A percentile compares a stretch with the other conserved stretches of the same genome.
phyloP scores from a whole-genome alignment of 2,888 invertebrate genomes.

The Athalia cordata region DNA sequence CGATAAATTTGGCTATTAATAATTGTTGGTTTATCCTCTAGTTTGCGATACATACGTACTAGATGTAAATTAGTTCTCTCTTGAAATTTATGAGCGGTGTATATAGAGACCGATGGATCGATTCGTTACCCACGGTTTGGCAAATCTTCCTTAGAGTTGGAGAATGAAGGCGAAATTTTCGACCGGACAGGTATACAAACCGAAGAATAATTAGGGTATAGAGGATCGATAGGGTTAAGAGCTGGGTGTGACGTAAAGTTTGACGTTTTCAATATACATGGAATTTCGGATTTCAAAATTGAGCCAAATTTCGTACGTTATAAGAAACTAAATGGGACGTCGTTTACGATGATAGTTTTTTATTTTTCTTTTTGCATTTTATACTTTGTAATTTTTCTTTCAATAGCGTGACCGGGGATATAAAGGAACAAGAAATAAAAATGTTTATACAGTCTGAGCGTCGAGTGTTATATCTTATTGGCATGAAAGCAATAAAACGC shows the following conservation, averaged over 20 bases:
- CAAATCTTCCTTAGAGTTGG: not conserved
- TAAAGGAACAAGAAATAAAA: constrained; percentile 40
- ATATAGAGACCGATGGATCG: constrained; percentile 12
- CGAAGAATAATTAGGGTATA: constrained; percentile 4
- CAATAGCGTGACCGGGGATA: constrained; percentile 36
- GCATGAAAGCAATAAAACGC: constrained; percentile 33
- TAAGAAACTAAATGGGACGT: constrained; percentile 22
- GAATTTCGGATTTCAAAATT: constrained; percentile 8
- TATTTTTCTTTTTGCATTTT: not conserved
- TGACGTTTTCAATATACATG: not conserved
- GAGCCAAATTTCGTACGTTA: not conserved
- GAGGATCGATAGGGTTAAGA: not conserved
- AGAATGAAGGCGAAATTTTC: not conserved
- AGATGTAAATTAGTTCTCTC: constrained; percentile 12
- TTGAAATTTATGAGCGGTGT: constrained; percentile 12
- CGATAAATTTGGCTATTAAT: constrained; percentile 1
- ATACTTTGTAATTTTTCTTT: constrained; percentile 33
- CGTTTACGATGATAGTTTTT: constrained; percentile 10
- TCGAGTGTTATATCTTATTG: constrained; percentile 43
- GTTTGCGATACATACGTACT: not conserved
- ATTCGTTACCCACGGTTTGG: not conserved
- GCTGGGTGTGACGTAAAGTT: not conserved
- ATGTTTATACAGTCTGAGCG: constrained; percentile 42
- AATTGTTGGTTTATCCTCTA: constrained; percentile 27
- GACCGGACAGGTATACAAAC: not conserved